A percentile compares a stretch with the other conserved stretches of the same genome.
phyloP scores from a whole-genome alignment of 2,113 vertebrate genomes.

The Agelaius tricolor region DNA sequence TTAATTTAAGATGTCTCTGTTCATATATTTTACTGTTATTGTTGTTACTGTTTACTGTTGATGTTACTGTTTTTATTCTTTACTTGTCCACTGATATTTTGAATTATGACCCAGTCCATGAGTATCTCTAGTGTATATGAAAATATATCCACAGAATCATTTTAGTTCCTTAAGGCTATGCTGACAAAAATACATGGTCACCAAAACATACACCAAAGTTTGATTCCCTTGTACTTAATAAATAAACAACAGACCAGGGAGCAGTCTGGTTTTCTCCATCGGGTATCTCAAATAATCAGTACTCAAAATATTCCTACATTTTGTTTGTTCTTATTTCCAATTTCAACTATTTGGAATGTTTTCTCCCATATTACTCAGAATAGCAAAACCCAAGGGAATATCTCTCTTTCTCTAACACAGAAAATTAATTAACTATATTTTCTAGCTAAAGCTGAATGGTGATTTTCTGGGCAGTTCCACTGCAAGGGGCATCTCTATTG shows the following conservation, averaged over 20 bases:
- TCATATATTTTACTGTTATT: not conserved
- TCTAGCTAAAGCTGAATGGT: not conserved
- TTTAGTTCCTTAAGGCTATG: not conserved
- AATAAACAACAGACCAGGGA: not conserved
- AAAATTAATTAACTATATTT: not conserved
- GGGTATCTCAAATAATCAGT: not conserved
- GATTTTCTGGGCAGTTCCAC: not conserved
- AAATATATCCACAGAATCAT: not conserved
- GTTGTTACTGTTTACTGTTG: not conserved
- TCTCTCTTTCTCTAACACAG: not conserved
- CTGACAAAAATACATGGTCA: not conserved
- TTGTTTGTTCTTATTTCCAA: not conserved
- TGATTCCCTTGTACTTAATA: not conserved
- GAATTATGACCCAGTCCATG: not conserved
- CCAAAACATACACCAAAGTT: not conserved
- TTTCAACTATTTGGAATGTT: not conserved
- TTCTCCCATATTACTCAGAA: not conserved
- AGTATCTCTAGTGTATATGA: not conserved
- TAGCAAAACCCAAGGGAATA: not conserved
- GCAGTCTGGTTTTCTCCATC: not conserved
- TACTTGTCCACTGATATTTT: not conserved
- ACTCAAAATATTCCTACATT: not conserved
- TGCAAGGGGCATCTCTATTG: not conserved
- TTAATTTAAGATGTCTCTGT: not conserved
- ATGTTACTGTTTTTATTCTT: not conserved